Percentiles rank a stretch among this genome's conserved stretches.
phyloP scores from a whole-genome alignment of 2,888 invertebrate genomes.

The Xestoiulus laeticollis region DNA sequence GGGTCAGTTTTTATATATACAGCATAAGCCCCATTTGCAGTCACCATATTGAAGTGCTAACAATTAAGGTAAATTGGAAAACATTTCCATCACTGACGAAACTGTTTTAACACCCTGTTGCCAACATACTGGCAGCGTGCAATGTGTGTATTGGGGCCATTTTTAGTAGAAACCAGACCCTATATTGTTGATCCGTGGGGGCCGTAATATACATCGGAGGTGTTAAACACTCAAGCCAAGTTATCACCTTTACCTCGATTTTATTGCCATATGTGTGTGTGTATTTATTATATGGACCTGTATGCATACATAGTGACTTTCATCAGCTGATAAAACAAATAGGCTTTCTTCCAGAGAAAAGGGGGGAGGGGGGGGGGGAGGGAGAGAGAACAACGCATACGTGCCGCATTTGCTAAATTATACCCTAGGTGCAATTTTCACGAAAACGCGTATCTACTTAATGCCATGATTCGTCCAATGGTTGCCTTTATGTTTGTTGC shows the following conservation, averaged over 20 bases:
- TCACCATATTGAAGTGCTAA: slow-evolving; percentile 20
- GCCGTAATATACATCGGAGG: slow-evolving; percentile 3
- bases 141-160: slow-evolving; percentile 15
- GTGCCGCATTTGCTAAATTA: slow-evolving; percentile 29
- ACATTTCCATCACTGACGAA: background rate
- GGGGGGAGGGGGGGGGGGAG: background rate
- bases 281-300: slow-evolving; percentile 34
- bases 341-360: background rate
- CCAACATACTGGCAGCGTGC: background rate
- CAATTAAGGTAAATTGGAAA: slow-evolving; percentile 34
- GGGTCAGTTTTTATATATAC: background rate
- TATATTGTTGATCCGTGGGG: background rate
- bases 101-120: slow-evolving; percentile 25
- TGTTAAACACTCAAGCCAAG: slow-evolving; percentile 20
- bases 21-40: background rate
- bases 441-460: slow-evolving; percentile 25
- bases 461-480: slow-evolving; percentile 29
- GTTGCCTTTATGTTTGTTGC: slow-evolving; percentile 25
- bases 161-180: background rate
- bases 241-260: slow-evolving; percentile 28
- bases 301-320: slow-evolving; percentile 7
- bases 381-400: background rate
- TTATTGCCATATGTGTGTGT: slow-evolving; percentile 27
- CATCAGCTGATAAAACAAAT: slow-evolving; percentile 37
- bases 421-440: slow-evolving; percentile 34